Percentiles rank a stretch among this genome's conserved stretches.
These are phyloP conservation scores for Clitarchus hookeri DNA, from an alignment of 2,888 invertebrate genomes.

Conservation along the genomic window DNA sequence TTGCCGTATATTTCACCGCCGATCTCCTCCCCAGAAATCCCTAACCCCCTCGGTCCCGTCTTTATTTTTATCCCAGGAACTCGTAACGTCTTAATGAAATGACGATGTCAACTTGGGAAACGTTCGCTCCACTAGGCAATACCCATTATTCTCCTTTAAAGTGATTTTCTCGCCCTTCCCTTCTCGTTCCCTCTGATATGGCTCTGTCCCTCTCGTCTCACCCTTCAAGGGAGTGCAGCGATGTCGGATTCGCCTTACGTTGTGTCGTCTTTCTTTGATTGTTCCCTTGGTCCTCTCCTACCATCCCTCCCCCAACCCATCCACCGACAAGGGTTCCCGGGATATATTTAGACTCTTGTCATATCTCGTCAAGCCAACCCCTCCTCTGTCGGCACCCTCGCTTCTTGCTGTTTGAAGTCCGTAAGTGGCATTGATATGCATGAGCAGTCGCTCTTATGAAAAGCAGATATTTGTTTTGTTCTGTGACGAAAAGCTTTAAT, in stretches of 20 bases:
- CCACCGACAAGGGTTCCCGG: background rate
- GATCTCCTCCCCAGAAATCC: background rate
- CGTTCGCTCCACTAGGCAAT: slow-evolving; percentile 23
- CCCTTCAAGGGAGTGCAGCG: background rate
- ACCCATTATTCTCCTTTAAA: slow-evolving; percentile 24
- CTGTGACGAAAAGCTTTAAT: slow-evolving; percentile 10
- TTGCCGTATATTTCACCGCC: background rate
- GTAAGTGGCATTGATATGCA: slow-evolving; percentile 25
- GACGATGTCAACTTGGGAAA: slow-evolving; percentile 21
- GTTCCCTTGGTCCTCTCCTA: background rate
- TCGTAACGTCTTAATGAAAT: slow-evolving; percentile 22
- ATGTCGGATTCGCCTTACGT: background rate
- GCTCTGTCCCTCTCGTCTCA: background rate
- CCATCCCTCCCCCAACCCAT: background rate
- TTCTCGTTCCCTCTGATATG: background rate
- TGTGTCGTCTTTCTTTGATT: slow-evolving; percentile 8
- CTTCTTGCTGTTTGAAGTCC: background rate
- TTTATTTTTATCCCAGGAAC: background rate
- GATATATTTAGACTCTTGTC: slow-evolving; percentile 23
- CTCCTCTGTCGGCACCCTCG: background rate
- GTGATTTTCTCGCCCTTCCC: slow-evolving; percentile 17
- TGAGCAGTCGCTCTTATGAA: slow-evolving; percentile 26
- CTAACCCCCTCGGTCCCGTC: background rate
- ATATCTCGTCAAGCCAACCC: background rate
- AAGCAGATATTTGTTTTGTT: slow-evolving; percentile 27